These are phyloP conservation scores for Lanius collurio DNA, from an alignment of 2,113 vertebrate genomes.

Conservation along the genomic window DNA sequence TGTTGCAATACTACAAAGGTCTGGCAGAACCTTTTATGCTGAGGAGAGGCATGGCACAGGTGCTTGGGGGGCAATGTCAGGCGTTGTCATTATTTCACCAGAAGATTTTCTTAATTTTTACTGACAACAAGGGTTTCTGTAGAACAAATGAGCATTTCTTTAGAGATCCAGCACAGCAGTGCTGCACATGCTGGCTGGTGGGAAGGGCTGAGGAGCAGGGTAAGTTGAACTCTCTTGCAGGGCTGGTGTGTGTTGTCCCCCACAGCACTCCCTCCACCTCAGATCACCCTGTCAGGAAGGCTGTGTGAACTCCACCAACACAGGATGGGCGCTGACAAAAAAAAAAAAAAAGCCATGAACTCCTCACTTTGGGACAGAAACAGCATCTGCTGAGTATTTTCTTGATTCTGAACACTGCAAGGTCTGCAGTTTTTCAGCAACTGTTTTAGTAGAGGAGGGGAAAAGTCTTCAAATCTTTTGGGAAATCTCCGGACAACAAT, in stretches of 20 bases:
- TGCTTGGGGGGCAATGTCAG: background rate
- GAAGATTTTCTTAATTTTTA: background rate
- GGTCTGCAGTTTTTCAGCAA: constrained; percentile 50
- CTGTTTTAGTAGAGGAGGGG: constrained; percentile 37
- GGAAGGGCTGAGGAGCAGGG: background rate
- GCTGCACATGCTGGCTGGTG: accelerated
- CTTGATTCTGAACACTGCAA: constrained; percentile 31
- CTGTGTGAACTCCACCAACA: constrained; percentile 17
- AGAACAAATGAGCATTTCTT: background rate
- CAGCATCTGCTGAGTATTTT: constrained; percentile 36
- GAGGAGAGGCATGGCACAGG: accelerated
- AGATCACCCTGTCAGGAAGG: background rate
- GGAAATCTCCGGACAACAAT: constrained; percentile 59
- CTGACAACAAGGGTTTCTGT: background rate
- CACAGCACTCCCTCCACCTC: background rate
- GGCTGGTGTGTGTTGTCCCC: background rate
- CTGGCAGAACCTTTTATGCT: accelerated
- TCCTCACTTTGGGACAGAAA: background rate
- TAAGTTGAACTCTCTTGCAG: background rate
- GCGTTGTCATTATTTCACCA: background rate
- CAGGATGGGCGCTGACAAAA: background rate
- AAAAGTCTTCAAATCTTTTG: constrained; percentile 53
- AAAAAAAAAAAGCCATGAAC: background rate
- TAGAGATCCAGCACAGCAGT: background rate
- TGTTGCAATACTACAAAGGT: background rate